Conservation (phyloP, 2,888 invertebrate genomes). For the Patella pellucida region DNA sequence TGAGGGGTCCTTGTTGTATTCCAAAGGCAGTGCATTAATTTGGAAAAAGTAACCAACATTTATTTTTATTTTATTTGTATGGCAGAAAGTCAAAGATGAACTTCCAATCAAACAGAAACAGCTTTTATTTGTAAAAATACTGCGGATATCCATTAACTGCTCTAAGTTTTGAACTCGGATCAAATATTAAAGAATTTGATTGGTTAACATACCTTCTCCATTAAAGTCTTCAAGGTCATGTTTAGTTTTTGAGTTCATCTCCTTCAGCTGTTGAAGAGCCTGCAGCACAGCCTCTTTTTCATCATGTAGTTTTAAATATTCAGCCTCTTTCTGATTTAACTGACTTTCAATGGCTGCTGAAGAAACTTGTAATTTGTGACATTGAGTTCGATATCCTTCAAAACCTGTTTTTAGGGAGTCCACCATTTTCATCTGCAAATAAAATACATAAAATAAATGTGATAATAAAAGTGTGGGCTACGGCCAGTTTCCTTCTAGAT, state of each 20-base stretch:
- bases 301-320: conserved; percentile 24
- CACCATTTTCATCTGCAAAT: conserved; percentile 38
- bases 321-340: conserved; percentile 32
- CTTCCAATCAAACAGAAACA: too few relatives aligned
- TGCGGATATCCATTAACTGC: too few relatives aligned
- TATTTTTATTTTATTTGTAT: too few relatives aligned
- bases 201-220: background rate
- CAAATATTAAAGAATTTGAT: too few relatives aligned
- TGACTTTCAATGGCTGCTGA: conserved; percentile 38
- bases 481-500: too few relatives aligned
- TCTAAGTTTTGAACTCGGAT: too few relatives aligned
- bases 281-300: conserved; percentile 32
- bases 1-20: too few relatives aligned
- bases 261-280: conserved; percentile 32
- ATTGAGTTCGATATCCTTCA: conserved; percentile 41
- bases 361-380: conserved; percentile 38
- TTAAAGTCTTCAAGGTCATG: conserved; percentile 44
- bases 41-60: too few relatives aligned
- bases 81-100: too few relatives aligned
- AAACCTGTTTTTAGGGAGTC: conserved; percentile 40
- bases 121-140: too few relatives aligned
- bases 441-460: background rate
- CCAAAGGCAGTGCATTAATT: too few relatives aligned
- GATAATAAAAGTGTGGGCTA: too few relatives aligned
- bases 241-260: conserved; percentile 36